phyloP scores from a whole-genome alignment of 2,888 invertebrate genomes.

The Xestia ashworthii region DNA sequence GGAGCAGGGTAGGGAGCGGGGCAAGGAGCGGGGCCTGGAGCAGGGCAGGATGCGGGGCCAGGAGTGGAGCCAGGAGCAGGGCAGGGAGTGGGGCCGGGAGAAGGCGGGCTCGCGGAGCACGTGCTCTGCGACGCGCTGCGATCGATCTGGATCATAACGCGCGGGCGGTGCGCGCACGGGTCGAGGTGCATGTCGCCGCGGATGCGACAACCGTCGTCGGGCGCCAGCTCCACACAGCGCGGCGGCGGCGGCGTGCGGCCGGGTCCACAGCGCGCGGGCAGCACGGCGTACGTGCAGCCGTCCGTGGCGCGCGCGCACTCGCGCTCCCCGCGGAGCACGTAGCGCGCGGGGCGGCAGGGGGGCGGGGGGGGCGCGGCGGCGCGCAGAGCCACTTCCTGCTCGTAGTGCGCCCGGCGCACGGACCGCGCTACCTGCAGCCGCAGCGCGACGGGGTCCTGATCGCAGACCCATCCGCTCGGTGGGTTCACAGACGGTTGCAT shows the following conservation, averaged over 20 bases:
- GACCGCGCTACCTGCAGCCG: conserved; percentile 65
- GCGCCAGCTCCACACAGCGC: conserved; percentile 59
- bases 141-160: conserved; percentile 73
- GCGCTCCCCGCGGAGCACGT: conserved; percentile 53
- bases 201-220: conserved; percentile 69
- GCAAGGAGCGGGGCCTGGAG: neutral
- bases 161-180: conserved; percentile 78
- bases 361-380: conserved; percentile 35
- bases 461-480: conserved; percentile 43
- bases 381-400: conserved; percentile 61
- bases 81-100: neutral
- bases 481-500: conserved; percentile 29
- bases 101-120: neutral
- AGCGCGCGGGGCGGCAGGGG: conserved; percentile 59
- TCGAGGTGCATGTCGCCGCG: conserved; percentile 59
- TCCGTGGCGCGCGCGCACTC: conserved; percentile 54
- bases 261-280: conserved; percentile 59
- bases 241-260: conserved; percentile 66
- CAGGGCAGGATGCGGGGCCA: conserved; percentile 10
- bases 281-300: conserved; percentile 69
- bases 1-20: conserved; percentile 12
- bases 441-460: conserved; percentile 69
- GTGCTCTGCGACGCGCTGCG: conserved; percentile 49
- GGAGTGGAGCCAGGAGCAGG: neutral
- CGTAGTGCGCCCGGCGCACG: conserved; percentile 67